Evolutionary conservation across 53 echinoderm and acorn worm genomes (phyloP).

Genomic region (Patiria pectinifera): DNA sequence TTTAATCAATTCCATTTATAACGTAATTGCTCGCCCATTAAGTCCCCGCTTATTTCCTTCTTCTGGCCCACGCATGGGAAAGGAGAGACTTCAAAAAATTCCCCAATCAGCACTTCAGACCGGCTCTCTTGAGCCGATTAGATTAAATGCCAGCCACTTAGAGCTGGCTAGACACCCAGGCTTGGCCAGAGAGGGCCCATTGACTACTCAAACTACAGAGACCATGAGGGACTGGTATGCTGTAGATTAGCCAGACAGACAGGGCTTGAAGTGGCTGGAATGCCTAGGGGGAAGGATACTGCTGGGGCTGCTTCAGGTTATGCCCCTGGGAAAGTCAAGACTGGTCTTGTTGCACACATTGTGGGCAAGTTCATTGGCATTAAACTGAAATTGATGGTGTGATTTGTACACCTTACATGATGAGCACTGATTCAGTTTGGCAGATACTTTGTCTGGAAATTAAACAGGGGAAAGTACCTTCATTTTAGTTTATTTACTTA

Average conservation of each 20-base stretch:
- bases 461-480: not conserved
- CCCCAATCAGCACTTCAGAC: not conserved
- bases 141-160: slow-evolving; percentile 15
- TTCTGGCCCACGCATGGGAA: not conserved
- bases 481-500: not conserved
- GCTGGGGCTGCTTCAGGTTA: not conserved
- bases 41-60: not conserved
- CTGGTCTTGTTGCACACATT: not conserved
- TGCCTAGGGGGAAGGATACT: slow-evolving; percentile 29
- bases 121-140: slow-evolving; percentile 11
- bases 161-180: not conserved
- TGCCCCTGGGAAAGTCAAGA: not conserved
- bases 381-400: not conserved
- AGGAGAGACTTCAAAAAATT: not conserved
- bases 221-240: slow-evolving; percentile 1
- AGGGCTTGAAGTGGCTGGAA: slow-evolving; percentile 37
- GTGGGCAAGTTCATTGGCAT: slow-evolving; percentile 16
- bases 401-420: not conserved
- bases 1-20: no score
- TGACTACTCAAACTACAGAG: not conserved
- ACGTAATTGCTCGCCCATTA: no score
- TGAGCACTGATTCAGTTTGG: not conserved
- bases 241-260: slow-evolving; percentile 1
- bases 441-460: not conserved
- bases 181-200: not conserved